These are phyloP conservation scores for Lutjanus erythropterus DNA, from an alignment of 2,113 vertebrate species.

Conservation along the genomic window DNA sequence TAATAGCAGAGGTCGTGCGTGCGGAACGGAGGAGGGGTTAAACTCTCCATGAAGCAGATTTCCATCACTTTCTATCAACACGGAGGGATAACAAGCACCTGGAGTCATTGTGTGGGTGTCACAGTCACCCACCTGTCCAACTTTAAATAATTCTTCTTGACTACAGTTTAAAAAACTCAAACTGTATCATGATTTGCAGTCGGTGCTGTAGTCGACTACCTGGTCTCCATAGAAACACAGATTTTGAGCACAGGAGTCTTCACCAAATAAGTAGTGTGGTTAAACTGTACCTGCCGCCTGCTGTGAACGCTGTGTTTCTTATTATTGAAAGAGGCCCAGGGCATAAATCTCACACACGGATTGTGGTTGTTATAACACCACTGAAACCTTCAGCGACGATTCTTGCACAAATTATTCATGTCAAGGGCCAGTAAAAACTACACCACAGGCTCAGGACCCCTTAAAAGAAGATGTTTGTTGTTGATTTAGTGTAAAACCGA, in stretches of 20 bases:
- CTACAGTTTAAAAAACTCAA: constrained; percentile 36
- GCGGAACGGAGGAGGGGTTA: constrained; percentile 19
- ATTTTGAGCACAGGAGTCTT: constrained; percentile 54
- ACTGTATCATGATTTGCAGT: constrained; percentile 46
- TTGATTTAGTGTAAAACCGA: background rate
- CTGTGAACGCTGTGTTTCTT: constrained; percentile 27
- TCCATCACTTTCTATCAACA: constrained; percentile 24
- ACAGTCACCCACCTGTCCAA: background rate
- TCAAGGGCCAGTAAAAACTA: background rate
- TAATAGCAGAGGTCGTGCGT: constrained; percentile 25
- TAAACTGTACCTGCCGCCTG: constrained; percentile 37
- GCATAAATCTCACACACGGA: constrained; percentile 6
- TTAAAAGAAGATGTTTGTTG: background rate
- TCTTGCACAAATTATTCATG: constrained; percentile 26
- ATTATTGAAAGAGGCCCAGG: constrained; percentile 20
- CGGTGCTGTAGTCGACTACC: constrained; percentile 35
- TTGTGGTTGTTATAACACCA: background rate
- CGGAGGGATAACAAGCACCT: background rate
- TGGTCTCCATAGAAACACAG: constrained; percentile 80
- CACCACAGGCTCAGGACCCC: constrained; percentile 4
- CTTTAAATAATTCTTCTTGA: background rate
- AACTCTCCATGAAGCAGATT: constrained; percentile 1
- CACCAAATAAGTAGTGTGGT: constrained; percentile 14
- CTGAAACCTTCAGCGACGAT: constrained; percentile 1
- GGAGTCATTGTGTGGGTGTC: constrained; percentile 1